Conservation (phyloP, 2,888 invertebrate genomes). For the Balanococcus diminutus region DNA sequence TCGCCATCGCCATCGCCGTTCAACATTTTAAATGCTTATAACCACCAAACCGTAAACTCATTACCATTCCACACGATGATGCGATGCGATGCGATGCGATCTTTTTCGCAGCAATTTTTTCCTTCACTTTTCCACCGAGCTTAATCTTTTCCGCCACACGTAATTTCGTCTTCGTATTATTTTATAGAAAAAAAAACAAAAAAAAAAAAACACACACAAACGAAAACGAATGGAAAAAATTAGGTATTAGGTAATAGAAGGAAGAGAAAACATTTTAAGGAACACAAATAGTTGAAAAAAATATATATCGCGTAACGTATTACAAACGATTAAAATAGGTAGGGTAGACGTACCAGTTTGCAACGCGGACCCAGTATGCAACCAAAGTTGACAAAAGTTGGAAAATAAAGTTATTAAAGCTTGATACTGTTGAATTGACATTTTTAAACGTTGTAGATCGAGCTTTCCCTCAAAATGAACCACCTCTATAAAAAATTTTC, state of each 20-base stretch:
- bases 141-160: neutral
- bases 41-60: neutral
- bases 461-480: too few relatives aligned
- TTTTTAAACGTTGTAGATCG: too few relatives aligned
- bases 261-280: neutral
- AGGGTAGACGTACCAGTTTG: too few relatives aligned
- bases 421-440: too few relatives aligned
- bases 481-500: too few relatives aligned
- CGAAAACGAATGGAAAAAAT: neutral
- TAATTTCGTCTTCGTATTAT: neutral
- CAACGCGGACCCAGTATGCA: too few relatives aligned
- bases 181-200: neutral
- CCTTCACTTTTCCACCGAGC: neutral
- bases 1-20: neutral
- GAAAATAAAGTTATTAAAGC: too few relatives aligned
- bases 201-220: too few relatives aligned
- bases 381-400: too few relatives aligned
- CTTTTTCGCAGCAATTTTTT: neutral
- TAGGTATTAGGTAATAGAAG: neutral
- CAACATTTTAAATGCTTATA: neutral
- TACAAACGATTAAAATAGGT: neutral
- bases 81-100: too few relatives aligned
- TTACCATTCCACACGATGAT: neutral
- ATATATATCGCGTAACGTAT: neutral
- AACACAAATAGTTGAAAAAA: constrained; percentile 1